These are phyloP conservation scores for Cantharis lateralis DNA, from an alignment of 2,888 invertebrate genomes.

Conservation along the genomic window DNA sequence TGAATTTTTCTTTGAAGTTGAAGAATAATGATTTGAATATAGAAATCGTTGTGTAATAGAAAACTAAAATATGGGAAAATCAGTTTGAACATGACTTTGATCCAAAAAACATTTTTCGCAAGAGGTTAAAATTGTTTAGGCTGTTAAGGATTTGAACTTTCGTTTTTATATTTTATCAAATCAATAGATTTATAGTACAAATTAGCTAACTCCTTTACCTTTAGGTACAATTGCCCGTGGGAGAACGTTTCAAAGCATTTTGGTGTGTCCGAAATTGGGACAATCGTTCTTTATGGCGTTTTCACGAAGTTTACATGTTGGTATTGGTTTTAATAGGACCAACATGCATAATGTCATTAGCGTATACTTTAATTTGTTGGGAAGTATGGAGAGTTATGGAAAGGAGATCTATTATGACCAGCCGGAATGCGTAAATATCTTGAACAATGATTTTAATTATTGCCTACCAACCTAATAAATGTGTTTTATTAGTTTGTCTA, in stretches of 20 bases:
- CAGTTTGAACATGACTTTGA: no score
- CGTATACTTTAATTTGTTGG: conserved; percentile 68
- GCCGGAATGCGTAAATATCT: conserved; percentile 56
- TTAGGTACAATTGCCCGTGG: conserved; percentile 48
- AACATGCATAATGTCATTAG: conserved; percentile 66
- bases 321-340: conserved; percentile 66
- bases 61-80: no score
- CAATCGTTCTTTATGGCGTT: conserved; percentile 55
- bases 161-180: no score
- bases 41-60: no score
- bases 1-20: no score
- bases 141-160: no score
- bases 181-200: no score
- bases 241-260: conserved; percentile 51
- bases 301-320: conserved; percentile 69
- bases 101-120: no score
- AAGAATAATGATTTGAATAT: no score
- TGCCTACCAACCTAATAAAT: not conserved
- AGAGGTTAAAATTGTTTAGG: no score
- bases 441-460: not conserved
- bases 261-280: conserved; percentile 66
- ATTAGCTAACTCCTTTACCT: conserved; percentile 2
- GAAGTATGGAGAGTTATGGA: conserved; percentile 69
- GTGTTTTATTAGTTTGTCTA: conserved; percentile 17
- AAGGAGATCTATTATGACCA: conserved; percentile 63